Base-by-base conservation (phyloP, 2,888 invertebrate genomes). In the Meta bourneti region DNA sequence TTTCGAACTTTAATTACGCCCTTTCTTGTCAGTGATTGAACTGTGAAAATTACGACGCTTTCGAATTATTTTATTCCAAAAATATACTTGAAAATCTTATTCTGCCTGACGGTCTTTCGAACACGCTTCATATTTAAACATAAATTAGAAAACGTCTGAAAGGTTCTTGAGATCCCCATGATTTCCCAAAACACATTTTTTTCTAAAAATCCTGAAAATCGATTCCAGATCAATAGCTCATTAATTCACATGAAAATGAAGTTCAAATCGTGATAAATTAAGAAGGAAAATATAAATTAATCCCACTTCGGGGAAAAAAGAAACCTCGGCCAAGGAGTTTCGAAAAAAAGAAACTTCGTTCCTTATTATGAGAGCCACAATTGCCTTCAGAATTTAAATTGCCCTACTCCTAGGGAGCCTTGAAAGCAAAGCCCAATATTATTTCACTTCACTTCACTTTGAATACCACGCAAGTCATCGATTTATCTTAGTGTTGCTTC, bases 371-470 rank as follows among this genome's bases (percentile, higher is more conserved):
- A 16, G 11, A 61, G 61, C 7, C 61, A 16, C 61, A 16, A 61
- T 61, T 61, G 61, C 13, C 61, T 6, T 61, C 61, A 9, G 61
- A 61, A 61, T 61, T 61, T 61, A 61, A 61, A 61, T 61, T 61
- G 61, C 61, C 61, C 61, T 51, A 13, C 19, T 19, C 19, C 19
- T 7, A 7, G 49, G 51, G 52, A 54, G 13, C 11, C 74, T 75
- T 34, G 75, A 78, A 78, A 49, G 52, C 7, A 19, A 19, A 52
- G 52, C 51, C 52, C 52, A 19, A 52, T 78, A 78, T 52, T 20
- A 78, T 78, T 52, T 54, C 78, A 51, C 78, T 78, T 19, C 78
- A 9, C 78, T 78, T 78, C n/a, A 78, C 52, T 78, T 78, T 78
- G 52, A 52, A 78, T 52, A 78, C 78, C 54, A 52, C 52, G 52